These are phyloP conservation scores for Xanthia togata DNA, from an alignment of 2,888 invertebrate species.

Conservation along the genomic window DNA sequence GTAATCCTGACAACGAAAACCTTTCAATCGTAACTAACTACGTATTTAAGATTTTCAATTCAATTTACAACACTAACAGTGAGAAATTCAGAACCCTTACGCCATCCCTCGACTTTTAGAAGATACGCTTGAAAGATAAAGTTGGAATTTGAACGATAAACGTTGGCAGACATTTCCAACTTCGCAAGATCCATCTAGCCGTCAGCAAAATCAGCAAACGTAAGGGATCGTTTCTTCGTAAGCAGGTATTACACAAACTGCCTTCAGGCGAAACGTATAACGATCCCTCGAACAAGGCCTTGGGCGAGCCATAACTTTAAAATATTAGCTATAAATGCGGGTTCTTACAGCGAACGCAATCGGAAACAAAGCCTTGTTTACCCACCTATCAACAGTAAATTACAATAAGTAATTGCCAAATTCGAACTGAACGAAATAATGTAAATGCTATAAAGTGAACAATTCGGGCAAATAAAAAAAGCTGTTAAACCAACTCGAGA, in stretches of 20 bases:
- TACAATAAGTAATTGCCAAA: constrained; percentile 35
- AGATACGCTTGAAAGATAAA: constrained; percentile 35
- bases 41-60: constrained; percentile 14
- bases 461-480: constrained; percentile 22
- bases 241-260: constrained; percentile 71
- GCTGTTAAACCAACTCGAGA: constrained; percentile 20
- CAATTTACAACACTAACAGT: constrained; percentile 5
- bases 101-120: neutral
- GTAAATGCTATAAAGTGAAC: neutral
- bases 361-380: constrained; percentile 41
- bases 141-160: constrained; percentile 40
- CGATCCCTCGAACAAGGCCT: constrained; percentile 64
- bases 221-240: constrained; percentile 69
- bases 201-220: constrained; percentile 70
- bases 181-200: constrained; percentile 57
- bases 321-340: constrained; percentile 69
- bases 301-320: constrained; percentile 68
- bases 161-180: constrained; percentile 36
- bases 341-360: constrained; percentile 53
- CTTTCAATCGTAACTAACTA: constrained; percentile 1
- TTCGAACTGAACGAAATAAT: constrained; percentile 3
- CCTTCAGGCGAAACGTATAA: constrained; percentile 69
- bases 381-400: constrained; percentile 40
- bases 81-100: constrained; percentile 13
- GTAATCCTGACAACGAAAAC: constrained; percentile 16